phyloP scores from a whole-genome alignment of 1,140 invertebrate genomes.

The Drosophila neocordata region DNA sequence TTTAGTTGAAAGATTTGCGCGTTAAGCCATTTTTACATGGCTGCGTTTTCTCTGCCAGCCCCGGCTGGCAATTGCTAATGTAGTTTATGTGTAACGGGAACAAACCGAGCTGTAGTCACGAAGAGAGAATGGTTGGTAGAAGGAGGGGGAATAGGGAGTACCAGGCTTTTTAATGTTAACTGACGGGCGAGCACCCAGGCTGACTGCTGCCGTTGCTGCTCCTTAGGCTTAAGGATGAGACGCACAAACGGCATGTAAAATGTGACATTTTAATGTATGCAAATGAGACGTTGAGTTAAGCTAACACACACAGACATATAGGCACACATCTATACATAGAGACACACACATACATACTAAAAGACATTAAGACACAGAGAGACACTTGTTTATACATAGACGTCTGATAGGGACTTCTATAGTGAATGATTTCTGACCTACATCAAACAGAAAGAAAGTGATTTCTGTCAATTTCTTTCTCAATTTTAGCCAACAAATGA shows the following conservation, averaged over 20 bases:
- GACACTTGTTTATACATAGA: not conserved
- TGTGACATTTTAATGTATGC: constrained; percentile 81
- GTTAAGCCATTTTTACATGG: constrained; percentile 80
- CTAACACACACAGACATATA: constrained; percentile 48
- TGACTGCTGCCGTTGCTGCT: constrained; percentile 40
- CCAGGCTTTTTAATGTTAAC: constrained; percentile 68
- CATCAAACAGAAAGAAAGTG: constrained; percentile 6
- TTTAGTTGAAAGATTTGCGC: constrained; percentile 81
- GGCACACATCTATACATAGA: not conserved
- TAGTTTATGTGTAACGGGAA: constrained; percentile 69
- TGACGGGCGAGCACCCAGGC: constrained; percentile 44
- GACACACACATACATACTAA: constrained; percentile 35
- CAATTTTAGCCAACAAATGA: not conserved
- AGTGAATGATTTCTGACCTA: constrained; percentile 7
- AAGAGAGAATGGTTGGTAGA: not conserved
- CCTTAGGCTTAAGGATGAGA: constrained; percentile 68
- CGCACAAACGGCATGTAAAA: constrained; percentile 80
- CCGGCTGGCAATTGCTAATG: constrained; percentile 72
- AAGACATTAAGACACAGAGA: not conserved
- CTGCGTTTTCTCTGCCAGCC: constrained; percentile 51
- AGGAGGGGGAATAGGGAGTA: not conserved
- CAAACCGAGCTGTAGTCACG: not conserved
- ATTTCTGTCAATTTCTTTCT: constrained; percentile 4
- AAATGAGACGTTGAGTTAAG: constrained; percentile 81
- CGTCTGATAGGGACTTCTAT: not conserved